Evolutionary conservation across 2,113 vertebrate genomes (phyloP).

Genomic region (Henicopernis longicauda): DNA sequence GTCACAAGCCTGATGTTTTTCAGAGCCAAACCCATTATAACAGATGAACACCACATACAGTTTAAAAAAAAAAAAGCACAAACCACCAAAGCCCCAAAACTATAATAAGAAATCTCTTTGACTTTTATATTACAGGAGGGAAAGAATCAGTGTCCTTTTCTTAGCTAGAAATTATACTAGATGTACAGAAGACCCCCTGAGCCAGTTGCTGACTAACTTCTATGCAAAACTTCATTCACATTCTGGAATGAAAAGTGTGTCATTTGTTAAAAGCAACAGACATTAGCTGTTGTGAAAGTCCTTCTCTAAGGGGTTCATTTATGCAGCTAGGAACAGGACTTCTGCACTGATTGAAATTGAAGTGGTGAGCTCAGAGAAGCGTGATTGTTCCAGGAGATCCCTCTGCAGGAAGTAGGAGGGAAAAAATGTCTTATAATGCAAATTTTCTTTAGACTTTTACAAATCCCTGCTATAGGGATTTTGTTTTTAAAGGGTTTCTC

Average conservation of each 20-base stretch:
- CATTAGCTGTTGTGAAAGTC: neutral
- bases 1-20: neutral
- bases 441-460: conserved; percentile 36
- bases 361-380: neutral
- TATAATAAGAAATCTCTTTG: neutral
- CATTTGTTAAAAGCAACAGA: neutral
- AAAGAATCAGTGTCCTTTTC: neutral
- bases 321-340: neutral
- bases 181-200: neutral
- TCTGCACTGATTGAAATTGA: neutral
- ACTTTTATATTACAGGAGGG: neutral
- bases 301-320: neutral
- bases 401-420: neutral
- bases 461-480: neutral
- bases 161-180: neutral
- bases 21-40: neutral
- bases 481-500: conserved; percentile 27
- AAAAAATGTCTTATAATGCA: conserved; percentile 31
- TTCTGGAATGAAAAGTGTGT: neutral
- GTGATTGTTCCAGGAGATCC: neutral
- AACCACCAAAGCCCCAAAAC: too few relatives aligned
- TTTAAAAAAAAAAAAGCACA: too few relatives aligned
- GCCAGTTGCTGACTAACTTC: neutral
- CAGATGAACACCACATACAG: too few relatives aligned
- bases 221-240: neutral